Evolutionary conservation across 2,113 vertebrate species (phyloP), one percentile per base, ranked within the genome.

Genomic region (Tachysurus fulvidraco): DNA sequence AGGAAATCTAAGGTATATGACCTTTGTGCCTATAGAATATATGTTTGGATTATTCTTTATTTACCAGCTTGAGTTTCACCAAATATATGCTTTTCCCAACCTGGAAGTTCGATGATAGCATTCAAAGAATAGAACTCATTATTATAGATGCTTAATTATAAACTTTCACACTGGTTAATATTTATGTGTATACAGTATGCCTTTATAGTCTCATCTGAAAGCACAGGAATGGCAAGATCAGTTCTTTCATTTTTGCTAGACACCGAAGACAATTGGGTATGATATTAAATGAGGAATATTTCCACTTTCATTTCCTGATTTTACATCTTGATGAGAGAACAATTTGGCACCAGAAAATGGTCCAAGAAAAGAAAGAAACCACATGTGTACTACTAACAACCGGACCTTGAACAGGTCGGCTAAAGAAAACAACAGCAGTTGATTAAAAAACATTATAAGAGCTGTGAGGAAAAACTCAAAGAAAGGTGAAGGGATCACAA

Each of bases 1-100:
- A 28, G 55, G 81, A 73, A 88, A 76, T 85, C 80, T 85, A 89
- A 59, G 60, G 28, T 89, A 83, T 69, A 78, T 83, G 78, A 85
- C 84, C 84, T 84, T 83, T 59, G 52, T 59, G 52, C 69, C 69
- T 52, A 77, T 19, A 5, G n/a, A 87, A 13, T 83, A 21, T 77
- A 8, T 54, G 52, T 74, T 36, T 30, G 8, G 30, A 67, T 46
- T 7, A n/a, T 67, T n/a, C 19, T 44, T 14, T 41, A 81, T 81
- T 81, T 50, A 14, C 21, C 44, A 5, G 3, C 41, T 54, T 69
- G 23, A 65, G 14, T 64, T 69, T 69, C 7, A 17, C 65, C 36
- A 69, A 36, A 67, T 30, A 30, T 12, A 30, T 16, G 17, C 2
- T 69, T 73, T 73, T 10, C 69, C 36, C 69, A 69, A 36, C 4